phyloP scores from a whole-genome alignment of 2,113 vertebrate species.

The Dipodomys ordii region DNA sequence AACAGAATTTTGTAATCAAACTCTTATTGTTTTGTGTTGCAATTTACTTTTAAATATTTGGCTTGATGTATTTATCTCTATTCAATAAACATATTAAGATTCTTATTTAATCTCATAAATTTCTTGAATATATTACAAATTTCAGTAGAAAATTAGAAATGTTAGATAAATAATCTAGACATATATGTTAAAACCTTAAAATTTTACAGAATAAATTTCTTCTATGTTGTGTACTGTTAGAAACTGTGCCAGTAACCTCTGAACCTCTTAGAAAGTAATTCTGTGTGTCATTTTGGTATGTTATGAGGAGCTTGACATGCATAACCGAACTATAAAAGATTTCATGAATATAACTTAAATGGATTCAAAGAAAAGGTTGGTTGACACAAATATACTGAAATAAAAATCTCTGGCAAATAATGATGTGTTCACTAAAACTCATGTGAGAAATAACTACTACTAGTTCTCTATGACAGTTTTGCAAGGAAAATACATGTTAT shows the following conservation, averaged over 20 bases:
- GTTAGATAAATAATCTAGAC: background rate
- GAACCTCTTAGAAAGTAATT: background rate
- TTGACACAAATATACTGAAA: slow-evolving; percentile 24
- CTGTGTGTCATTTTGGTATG: slow-evolving; percentile 26
- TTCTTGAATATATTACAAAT: slow-evolving; percentile 38
- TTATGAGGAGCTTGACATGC: background rate
- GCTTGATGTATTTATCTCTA: slow-evolving; percentile 15
- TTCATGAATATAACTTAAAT: slow-evolving; percentile 40
- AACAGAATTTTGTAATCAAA: slow-evolving; percentile 1
- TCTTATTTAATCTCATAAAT: slow-evolving; percentile 43
- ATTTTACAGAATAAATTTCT: background rate
- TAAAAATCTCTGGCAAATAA: slow-evolving; percentile 50
- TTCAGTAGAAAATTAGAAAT: slow-evolving; percentile 49
- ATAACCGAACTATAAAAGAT: background rate
- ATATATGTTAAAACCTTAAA: background rate
- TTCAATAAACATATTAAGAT: slow-evolving; percentile 31
- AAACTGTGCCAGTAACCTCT: slow-evolving; percentile 41
- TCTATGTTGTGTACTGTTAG: slow-evolving; percentile 7
- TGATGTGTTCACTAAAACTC: slow-evolving; percentile 63
- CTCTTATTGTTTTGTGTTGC: background rate
- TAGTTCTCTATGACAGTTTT: background rate
- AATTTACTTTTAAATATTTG: slow-evolving; percentile 51
- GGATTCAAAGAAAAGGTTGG: background rate
- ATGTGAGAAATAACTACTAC: background rate
- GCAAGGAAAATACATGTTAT: background rate